phyloP scores from a whole-genome alignment of 1,140 invertebrate species.

The Gonatopus flavifemur region DNA sequence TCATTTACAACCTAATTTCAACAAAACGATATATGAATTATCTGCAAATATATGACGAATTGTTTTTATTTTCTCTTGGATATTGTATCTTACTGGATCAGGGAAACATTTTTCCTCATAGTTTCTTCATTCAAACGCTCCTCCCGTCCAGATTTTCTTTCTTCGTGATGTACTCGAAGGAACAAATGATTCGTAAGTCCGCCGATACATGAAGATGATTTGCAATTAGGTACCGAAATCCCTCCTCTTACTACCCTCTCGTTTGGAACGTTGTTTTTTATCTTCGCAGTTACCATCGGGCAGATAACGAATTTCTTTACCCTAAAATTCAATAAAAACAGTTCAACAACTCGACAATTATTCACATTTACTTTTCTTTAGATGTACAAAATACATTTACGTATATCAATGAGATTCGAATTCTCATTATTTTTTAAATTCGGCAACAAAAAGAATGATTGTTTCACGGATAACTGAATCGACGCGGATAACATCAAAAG shows the following conservation, averaged over 20 bases:
- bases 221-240: slow-evolving; percentile 2
- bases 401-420: slow-evolving; percentile 5
- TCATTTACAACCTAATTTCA: too few relatives aligned
- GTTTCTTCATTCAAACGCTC: too few relatives aligned
- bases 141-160: too few relatives aligned
- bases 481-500: slow-evolving; percentile 8
- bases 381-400: slow-evolving; percentile 3
- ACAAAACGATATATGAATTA: too few relatives aligned
- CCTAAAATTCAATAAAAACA: slow-evolving; percentile 17
- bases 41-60: too few relatives aligned
- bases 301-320: slow-evolving; percentile 8
- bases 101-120: too few relatives aligned
- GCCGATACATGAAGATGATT: background rate
- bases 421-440: background rate
- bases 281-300: slow-evolving; percentile 4
- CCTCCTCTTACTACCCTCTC: slow-evolving; percentile 10
- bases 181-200: too few relatives aligned
- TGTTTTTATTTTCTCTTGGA: too few relatives aligned
- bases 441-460: too few relatives aligned
- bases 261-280: slow-evolving; percentile 5
- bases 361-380: background rate
- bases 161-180: too few relatives aligned
- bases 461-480: slow-evolving; percentile 8
- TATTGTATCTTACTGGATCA: too few relatives aligned
- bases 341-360: background rate